Evolutionary conservation across 1,140 invertebrate species (phyloP).

Genomic region (Pseudomyrmex gracilis): DNA sequence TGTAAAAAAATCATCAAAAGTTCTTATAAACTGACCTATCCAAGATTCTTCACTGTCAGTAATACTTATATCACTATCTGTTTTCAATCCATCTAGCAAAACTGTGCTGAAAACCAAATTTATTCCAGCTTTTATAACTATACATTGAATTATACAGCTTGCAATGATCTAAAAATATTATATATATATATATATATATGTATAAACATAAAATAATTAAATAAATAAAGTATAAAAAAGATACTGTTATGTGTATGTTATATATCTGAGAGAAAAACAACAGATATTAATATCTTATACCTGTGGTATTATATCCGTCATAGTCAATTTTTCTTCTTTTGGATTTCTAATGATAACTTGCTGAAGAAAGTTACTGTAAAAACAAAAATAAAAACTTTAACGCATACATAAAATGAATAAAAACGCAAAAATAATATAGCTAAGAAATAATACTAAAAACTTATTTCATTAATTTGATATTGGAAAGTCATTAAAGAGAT

Average conservation of each 20-base stretch:
- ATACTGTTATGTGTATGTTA: background rate
- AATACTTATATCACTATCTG: background rate
- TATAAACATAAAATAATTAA: no score
- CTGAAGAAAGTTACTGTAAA: conserved; percentile 30
- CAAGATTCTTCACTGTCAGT: conserved; percentile 39
- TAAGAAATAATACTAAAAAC: background rate
- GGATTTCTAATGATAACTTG: background rate
- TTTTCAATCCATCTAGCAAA: conserved; percentile 82
- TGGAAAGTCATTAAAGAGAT: background rate
- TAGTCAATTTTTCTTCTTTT: conserved; percentile 3
- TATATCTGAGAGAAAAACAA: background rate
- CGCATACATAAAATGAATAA: background rate
- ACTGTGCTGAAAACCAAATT: conserved; percentile 87
- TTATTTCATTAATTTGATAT: background rate
- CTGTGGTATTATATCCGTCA: conserved; percentile 28
- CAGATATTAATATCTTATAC: conserved; percentile 1
- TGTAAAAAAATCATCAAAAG: background rate
- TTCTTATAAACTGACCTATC: conserved; percentile 23
- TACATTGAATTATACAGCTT: conserved; percentile 81
- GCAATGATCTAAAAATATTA: conserved; percentile 81
- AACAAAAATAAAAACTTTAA: conserved; percentile 12
- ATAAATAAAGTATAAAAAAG: no score
- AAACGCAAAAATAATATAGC: background rate
- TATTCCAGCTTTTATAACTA: conserved; percentile 86
- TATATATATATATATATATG: background rate